phyloP scores from a whole-genome alignment of 2,888 invertebrate genomes.

The Esperia sulphurella region DNA sequence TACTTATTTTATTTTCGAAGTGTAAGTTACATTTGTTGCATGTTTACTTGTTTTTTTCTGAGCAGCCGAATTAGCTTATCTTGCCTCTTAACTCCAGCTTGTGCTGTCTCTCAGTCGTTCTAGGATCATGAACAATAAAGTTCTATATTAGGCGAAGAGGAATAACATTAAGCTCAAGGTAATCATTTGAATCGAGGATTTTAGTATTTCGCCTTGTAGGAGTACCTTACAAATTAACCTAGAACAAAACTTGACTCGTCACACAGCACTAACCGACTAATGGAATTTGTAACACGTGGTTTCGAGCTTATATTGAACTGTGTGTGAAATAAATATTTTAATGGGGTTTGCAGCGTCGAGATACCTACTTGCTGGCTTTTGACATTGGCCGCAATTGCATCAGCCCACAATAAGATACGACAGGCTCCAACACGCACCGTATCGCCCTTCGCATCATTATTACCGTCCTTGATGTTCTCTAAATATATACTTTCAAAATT shows the following conservation, averaged over 20 bases:
- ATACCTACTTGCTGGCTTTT: constrained; percentile 79
- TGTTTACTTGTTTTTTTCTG: constrained; percentile 17
- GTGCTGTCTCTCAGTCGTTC: not conserved
- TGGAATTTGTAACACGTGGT: constrained; percentile 49
- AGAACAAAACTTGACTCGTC: constrained; percentile 30
- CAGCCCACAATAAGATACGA: constrained; percentile 72
- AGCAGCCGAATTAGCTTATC: constrained; percentile 21
- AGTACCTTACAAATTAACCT: constrained; percentile 11
- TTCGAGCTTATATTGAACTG: constrained; percentile 49
- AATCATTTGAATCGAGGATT: not conserved
- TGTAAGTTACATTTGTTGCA: constrained; percentile 17
- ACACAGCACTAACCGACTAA: constrained; percentile 66
- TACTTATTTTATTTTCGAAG: not conserved
- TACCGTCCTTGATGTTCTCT: constrained; percentile 58
- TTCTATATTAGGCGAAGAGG: not conserved
- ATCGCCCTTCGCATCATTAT: constrained; percentile 66
- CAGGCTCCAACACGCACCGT: constrained; percentile 64
- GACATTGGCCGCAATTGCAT: constrained; percentile 70
- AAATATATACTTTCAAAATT: constrained; percentile 25
- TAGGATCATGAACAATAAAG: not conserved
- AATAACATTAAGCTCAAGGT: not conserved
- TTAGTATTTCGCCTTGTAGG: not conserved
- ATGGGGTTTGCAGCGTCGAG: constrained; percentile 79
- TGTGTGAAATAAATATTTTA: constrained; percentile 70
- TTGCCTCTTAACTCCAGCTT: constrained; percentile 21